phyloP scores from a whole-genome alignment of 2,797 vertebrate genomes.

The Eptatretus atami region DNA sequence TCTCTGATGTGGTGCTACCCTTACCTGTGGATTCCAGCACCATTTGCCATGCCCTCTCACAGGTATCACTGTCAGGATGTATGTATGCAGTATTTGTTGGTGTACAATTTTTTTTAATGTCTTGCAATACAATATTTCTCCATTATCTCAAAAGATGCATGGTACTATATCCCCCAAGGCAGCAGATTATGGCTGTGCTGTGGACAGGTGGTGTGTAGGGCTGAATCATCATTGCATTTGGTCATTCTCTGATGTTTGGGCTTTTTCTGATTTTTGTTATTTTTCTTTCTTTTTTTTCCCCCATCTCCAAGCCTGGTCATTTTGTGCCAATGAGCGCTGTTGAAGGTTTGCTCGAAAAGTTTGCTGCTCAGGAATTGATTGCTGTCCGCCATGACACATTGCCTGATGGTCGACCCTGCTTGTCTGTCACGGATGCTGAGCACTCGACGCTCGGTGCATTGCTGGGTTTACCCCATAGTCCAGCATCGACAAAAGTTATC shows the following conservation, averaged over 20 bases:
- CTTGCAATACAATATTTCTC: too few relatives aligned
- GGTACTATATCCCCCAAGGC: too few relatives aligned
- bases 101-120: too few relatives aligned
- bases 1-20: constrained; percentile 40
- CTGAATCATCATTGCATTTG: not conserved
- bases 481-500: not conserved
- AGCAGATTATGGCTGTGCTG: too few relatives aligned
- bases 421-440: constrained; percentile 42
- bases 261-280: not conserved
- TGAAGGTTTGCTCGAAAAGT: constrained; percentile 55
- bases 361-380: constrained; percentile 62
- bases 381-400: constrained; percentile 32
- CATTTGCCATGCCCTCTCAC: constrained; percentile 38
- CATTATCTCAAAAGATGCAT: too few relatives aligned
- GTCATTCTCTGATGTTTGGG: too few relatives aligned
- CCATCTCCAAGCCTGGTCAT: constrained; percentile 20
- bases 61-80: constrained; percentile 17
- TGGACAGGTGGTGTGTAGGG: too few relatives aligned
- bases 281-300: not conserved
- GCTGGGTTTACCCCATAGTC: constrained; percentile 16
- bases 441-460: constrained; percentile 65
- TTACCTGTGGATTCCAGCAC: constrained; percentile 41
- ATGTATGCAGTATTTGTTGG: too few relatives aligned
- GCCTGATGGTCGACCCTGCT: constrained; percentile 20
- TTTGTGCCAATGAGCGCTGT: constrained; percentile 27